Conservation (phyloP, 2,113 vertebrate species). For the Zingel zingel region DNA sequence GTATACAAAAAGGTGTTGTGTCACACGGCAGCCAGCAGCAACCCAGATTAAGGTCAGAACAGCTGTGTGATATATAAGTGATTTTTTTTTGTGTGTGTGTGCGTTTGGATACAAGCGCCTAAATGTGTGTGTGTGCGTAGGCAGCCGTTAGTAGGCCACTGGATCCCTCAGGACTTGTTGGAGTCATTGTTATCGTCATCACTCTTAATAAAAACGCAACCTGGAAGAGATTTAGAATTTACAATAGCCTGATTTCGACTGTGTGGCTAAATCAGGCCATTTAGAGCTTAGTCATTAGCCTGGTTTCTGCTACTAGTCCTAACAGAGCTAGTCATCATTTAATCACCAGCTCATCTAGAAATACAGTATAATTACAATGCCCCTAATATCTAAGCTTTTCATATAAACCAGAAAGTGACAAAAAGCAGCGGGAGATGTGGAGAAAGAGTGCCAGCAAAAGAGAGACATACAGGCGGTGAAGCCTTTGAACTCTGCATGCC, state of each 20-base stretch:
- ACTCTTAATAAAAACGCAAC: constrained; percentile 43
- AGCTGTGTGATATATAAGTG: constrained; percentile 19
- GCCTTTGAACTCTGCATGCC: constrained; percentile 64
- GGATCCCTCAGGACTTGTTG: constrained; percentile 55
- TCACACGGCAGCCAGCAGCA: constrained; percentile 21
- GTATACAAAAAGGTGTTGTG: constrained; percentile 17
- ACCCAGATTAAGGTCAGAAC: constrained; percentile 62
- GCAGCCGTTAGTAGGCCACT: constrained; percentile 67
- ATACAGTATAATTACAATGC: neutral
- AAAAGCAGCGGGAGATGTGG: neutral
- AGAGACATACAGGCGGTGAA: constrained; percentile 24
- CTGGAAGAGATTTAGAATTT: constrained; percentile 46
- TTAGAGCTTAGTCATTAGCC: constrained; percentile 48
- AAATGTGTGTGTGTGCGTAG: constrained; percentile 37
- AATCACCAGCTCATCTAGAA: constrained; percentile 15
- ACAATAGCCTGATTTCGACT: constrained; percentile 17
- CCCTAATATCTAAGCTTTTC: neutral
- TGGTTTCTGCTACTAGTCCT: constrained; percentile 27
- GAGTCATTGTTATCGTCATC: constrained; percentile 51
- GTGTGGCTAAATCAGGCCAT: neutral
- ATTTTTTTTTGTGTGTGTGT: too few relatives aligned
- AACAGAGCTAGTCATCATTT: constrained; percentile 47
- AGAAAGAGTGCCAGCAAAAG: constrained; percentile 13
- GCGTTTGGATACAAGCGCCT: constrained; percentile 8
- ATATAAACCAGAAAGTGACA: neutral